phyloP scores from a whole-genome alignment of 64 coral and sea anemone genomes.

The Orbicella faveolata region DNA sequence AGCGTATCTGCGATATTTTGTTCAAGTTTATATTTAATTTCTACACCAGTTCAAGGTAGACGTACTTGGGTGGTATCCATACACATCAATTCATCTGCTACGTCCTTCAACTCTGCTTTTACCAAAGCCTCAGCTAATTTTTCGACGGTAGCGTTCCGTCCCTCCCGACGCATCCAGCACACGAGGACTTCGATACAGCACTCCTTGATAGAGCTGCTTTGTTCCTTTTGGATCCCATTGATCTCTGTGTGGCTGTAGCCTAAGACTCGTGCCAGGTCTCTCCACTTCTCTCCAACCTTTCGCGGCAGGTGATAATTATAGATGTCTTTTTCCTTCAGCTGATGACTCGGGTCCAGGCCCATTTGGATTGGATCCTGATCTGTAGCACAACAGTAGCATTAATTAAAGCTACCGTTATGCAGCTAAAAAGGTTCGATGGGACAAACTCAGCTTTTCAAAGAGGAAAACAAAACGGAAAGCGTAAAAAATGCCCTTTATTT shows the following conservation, averaged over 20 bases:
- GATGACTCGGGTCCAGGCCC: neutral
- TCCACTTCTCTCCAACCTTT: neutral
- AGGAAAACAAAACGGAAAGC: too few species aligned
- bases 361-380: too few species aligned
- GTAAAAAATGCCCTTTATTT: too few species aligned
- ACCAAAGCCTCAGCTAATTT: neutral
- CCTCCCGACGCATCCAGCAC: neutral
- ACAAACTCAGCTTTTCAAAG: too few species aligned
- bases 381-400: too few species aligned
- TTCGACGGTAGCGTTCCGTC: slow-evolving; percentile 7
- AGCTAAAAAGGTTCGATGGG: too few species aligned
- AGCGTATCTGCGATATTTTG: too few species aligned
- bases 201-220: neutral
- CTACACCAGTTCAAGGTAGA: neutral
- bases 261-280: neutral
- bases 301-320: neutral
- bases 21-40: too few species aligned
- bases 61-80: neutral
- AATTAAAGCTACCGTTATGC: too few species aligned
- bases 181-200: neutral
- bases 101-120: neutral
- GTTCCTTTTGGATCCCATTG: neutral
- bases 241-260: neutral
- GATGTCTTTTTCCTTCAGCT: neutral
- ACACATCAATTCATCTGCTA: neutral